These are phyloP conservation scores for Silurus meridionalis DNA, from an alignment of 2,113 vertebrate species.

Conservation along the genomic window DNA sequence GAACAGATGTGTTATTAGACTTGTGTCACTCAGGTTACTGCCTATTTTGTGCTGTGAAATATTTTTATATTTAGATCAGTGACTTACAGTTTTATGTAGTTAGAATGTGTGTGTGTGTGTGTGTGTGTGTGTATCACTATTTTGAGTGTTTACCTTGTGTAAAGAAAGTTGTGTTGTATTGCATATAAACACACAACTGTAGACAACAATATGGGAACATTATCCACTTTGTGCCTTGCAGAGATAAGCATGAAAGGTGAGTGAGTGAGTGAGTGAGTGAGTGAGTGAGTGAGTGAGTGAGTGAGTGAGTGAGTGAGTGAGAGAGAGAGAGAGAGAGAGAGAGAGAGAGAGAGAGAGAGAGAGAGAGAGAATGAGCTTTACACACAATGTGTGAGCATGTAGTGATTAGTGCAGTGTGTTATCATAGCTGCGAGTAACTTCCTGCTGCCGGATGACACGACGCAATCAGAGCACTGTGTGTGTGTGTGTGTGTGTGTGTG, in stretches of 20 bases:
- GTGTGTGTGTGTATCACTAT: background rate
- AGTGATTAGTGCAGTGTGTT: conserved; percentile 31
- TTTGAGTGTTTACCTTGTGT: background rate
- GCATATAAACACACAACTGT: background rate
- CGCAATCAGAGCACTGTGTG: conserved; percentile 38
- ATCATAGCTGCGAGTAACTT: conserved; percentile 36
- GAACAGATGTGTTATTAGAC: background rate
- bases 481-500: conserved; percentile 15
- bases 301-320: background rate
- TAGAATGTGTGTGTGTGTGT: background rate
- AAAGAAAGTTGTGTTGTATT: background rate
- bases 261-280: background rate
- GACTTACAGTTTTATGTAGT: background rate
- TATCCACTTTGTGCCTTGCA: background rate
- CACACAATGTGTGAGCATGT: background rate
- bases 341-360: no score
- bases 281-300: background rate
- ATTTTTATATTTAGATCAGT: background rate
- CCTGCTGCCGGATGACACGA: conserved; percentile 31
- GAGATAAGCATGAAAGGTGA: background rate
- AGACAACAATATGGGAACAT: background rate
- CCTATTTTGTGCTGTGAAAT: background rate
- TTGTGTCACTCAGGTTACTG: background rate
- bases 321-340: background rate
- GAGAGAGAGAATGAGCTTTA: background rate